phyloP scores from a whole-genome alignment of 2,113 vertebrate genomes.

The Myrmophylax atrothorax region DNA sequence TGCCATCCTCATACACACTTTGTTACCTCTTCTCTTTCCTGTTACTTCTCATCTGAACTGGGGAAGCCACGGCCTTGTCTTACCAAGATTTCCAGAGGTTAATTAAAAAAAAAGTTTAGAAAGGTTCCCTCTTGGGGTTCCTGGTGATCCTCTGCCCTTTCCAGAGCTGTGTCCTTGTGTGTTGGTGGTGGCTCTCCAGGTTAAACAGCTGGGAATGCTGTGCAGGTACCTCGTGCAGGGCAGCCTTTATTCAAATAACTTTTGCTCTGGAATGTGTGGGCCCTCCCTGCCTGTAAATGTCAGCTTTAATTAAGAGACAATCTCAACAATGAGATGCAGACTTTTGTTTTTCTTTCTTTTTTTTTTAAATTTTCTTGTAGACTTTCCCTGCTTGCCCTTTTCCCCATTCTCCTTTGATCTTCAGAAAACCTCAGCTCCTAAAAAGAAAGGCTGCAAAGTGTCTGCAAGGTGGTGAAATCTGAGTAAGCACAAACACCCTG shows the following conservation, averaged over 20 bases:
- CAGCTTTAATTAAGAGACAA: conserved; percentile 43
- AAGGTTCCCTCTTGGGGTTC: not conserved
- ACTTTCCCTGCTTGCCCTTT: conserved; percentile 29
- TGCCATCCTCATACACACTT: not conserved
- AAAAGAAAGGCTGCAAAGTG: not conserved
- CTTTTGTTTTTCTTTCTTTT: not conserved
- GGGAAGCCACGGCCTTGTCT: not conserved
- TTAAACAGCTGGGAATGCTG: not conserved
- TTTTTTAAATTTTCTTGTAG: not conserved
- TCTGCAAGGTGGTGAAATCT: not conserved
- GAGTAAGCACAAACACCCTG: conserved; percentile 15
- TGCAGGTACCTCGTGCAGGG: not conserved
- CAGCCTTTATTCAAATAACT: conserved; percentile 42
- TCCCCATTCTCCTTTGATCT: conserved; percentile 31
- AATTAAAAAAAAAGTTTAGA: not conserved
- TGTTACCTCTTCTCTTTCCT: not conserved
- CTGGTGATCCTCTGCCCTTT: not conserved
- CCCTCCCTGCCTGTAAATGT: conserved; percentile 18
- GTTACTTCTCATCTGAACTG: not conserved
- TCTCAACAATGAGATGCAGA: not conserved
- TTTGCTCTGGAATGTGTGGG: conserved; percentile 44
- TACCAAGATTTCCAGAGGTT: not conserved
- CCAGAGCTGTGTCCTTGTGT: not conserved
- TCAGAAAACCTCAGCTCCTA: conserved; percentile 4
- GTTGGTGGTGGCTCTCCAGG: not conserved